Percentiles rank a stretch among this genome's conserved stretches.
These are phyloP conservation scores for Phania funesta DNA, from an alignment of 2,888 invertebrate species.

Conservation along the genomic window DNA sequence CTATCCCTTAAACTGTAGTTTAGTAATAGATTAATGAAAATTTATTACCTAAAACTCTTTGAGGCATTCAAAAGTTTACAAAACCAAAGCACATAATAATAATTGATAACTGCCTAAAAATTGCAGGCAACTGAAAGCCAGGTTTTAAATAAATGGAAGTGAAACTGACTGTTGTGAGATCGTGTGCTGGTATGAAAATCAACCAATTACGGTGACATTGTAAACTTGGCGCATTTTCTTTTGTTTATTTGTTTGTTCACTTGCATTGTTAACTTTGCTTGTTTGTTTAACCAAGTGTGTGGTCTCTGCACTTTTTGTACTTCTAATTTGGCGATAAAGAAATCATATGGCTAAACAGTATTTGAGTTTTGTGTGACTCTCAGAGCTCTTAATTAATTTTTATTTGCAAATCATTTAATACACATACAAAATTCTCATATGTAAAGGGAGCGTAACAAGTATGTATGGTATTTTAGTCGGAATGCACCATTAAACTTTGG, in stretches of 20 bases:
- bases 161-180: not conserved
- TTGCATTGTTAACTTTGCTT: constrained; percentile 5
- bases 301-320: not conserved
- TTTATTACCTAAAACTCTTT: constrained; percentile 46
- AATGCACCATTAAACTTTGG: too few relatives aligned
- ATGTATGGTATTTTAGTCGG: too few relatives aligned
- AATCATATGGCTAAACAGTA: not conserved
- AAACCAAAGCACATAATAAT: constrained; percentile 35
- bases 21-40: constrained; percentile 61
- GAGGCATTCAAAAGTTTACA: constrained; percentile 26
- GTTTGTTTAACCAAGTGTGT: constrained; percentile 1
- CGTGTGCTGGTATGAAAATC: not conserved
- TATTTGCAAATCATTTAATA: too few relatives aligned
- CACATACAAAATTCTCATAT: too few relatives aligned
- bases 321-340: constrained; percentile 2
- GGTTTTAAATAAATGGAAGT: not conserved
- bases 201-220: constrained; percentile 39
- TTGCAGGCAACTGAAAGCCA: constrained; percentile 2
- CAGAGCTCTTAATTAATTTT: too few relatives aligned
- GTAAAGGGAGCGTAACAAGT: too few relatives aligned
- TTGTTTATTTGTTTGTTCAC: too few relatives aligned
- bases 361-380: not conserved
- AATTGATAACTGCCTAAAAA: constrained; percentile 55
- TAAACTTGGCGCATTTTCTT: constrained; percentile 23
- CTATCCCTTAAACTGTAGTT: constrained; percentile 21